Evolutionary conservation across 1,140 invertebrate species (phyloP).

Genomic region (Eurosta solidaginis): DNA sequence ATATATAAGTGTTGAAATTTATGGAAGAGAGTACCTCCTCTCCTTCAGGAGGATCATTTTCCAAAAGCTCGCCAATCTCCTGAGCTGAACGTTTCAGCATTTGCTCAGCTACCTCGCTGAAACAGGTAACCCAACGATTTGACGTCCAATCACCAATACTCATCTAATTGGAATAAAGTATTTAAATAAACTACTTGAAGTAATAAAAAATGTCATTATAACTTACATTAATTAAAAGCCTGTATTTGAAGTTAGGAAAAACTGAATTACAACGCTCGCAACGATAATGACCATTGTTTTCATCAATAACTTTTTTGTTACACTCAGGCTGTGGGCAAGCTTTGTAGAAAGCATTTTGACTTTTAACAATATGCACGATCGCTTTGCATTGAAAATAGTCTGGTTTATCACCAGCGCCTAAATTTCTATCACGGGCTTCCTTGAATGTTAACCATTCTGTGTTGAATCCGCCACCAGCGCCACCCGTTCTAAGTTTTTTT

Average conservation of each 20-base stretch:
- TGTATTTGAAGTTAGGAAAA: conserved; percentile 84
- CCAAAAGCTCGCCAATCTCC: conserved; percentile 74
- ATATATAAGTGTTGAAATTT: conserved; percentile 79
- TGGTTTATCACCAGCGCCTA: conserved; percentile 72
- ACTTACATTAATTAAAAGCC: conserved; percentile 80
- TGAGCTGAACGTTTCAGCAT: conserved; percentile 78
- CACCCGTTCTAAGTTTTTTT: conserved; percentile 43
- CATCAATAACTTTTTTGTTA: conserved; percentile 92
- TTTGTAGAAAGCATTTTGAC: conserved; percentile 80
- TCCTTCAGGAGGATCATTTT: conserved; percentile 67
- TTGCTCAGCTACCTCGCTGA: conserved; percentile 84
- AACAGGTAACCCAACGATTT: conserved; percentile 86
- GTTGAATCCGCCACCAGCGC: conserved; percentile 59
- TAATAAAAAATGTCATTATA: conserved; percentile 57
- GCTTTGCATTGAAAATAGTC: conserved; percentile 79
- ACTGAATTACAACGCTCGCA: conserved; percentile 94
- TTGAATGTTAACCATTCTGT: conserved; percentile 72
- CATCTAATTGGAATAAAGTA: conserved; percentile 61
- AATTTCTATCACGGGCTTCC: conserved; percentile 70
- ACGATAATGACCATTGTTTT: conserved; percentile 81
- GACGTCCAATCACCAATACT: conserved; percentile 81
- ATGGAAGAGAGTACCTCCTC: conserved; percentile 71
- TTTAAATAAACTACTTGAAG: conserved; percentile 26
- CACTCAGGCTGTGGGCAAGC: conserved; percentile 84
- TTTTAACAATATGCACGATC: conserved; percentile 68